Base-by-base conservation (phyloP, 2,797 vertebrate species). In the Erethizon dorsatum region DNA sequence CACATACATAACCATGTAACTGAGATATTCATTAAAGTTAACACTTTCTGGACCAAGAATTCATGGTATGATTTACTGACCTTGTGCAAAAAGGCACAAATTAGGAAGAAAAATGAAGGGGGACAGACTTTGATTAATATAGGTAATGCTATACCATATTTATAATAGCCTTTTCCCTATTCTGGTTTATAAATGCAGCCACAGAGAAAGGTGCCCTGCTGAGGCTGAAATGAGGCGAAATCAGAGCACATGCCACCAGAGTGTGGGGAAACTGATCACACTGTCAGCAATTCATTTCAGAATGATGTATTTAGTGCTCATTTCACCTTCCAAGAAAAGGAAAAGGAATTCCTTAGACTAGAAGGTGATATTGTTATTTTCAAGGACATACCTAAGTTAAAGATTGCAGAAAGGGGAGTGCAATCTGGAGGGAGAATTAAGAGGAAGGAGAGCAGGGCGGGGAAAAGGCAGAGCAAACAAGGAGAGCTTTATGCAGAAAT, bases 71-170 rank as follows among this genome's bases (percentile, higher is more conserved):
- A 99, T 99, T 99, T 99, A 99, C 98, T 99, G 99, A 99, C 98
- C 98, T 98, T 98, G 98, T 98, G 98, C 97, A 98, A 99, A 99
- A 99, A 99, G 99, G 99, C 99, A 99, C 99, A 99, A 99, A 99
- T 99, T 99, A 98, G 98, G 98, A 99, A 99, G 99, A 99, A 99
- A 99, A 99, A 99, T 99, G 99, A 98, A 98, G 98, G 98, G 98
- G 98, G 98, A 98, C 98, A 99, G 99, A 99, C 99, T 99, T 99
- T 99, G 99, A 99, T 99, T 99, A 99, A 99, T 99, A 99, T 99
- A 99, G 99, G 99, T 99, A 99, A 99, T 99, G 99, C 98, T 99
- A 99, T 99, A 99, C 99, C 98, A 98, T 99, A 99, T 99, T 99
- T 99, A 99, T 99, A 99, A 99, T 99, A 99, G 99, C 98, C 98